Percentiles rank a stretch among this genome's conserved stretches.
Evolutionary conservation across 2,888 invertebrate species (phyloP).

Genomic region (Ophion ventricosus): DNA sequence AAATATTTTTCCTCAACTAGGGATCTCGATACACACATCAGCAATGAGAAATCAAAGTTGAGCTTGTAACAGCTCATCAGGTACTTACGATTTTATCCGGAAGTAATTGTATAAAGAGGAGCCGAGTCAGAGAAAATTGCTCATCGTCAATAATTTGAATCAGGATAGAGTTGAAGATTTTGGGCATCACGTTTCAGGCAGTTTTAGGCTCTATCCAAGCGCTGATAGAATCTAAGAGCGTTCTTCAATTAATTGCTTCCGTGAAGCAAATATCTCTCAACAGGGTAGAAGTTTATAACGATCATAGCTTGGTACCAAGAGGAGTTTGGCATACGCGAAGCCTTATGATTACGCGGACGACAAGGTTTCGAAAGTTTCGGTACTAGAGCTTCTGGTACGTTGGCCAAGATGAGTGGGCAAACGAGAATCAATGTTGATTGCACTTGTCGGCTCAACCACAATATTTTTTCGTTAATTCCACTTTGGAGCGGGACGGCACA

Average conservation of each 20-base stretch:
- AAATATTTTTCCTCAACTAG: not conserved
- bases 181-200: not conserved
- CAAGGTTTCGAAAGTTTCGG: slow-evolving; percentile 46
- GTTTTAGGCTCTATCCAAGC: not conserved
- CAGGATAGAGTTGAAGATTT: not conserved
- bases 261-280: slow-evolving; percentile 18
- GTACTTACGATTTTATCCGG: not conserved
- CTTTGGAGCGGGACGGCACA: not conserved
- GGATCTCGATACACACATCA: not conserved
- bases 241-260: slow-evolving; percentile 21
- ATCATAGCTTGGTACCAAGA: slow-evolving; percentile 4
- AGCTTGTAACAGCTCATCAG: not conserved
- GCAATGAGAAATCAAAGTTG: not conserved
- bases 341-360: slow-evolving; percentile 37
- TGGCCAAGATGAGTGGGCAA: slow-evolving; percentile 15
- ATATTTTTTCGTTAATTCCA: slow-evolving; percentile 45
- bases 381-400: not conserved
- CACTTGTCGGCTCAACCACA: slow-evolving; percentile 15
- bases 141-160: not conserved
- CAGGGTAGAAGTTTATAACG: slow-evolving; percentile 11
- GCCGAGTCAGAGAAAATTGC: not conserved
- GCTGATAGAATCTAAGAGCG: slow-evolving; percentile 13
- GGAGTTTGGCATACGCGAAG: slow-evolving; percentile 48
- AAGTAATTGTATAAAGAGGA: not conserved
- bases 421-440: slow-evolving; percentile 28